Evolutionary conservation across 2,888 invertebrate genomes (phyloP).

Genomic region (Perithous albicinctus): DNA sequence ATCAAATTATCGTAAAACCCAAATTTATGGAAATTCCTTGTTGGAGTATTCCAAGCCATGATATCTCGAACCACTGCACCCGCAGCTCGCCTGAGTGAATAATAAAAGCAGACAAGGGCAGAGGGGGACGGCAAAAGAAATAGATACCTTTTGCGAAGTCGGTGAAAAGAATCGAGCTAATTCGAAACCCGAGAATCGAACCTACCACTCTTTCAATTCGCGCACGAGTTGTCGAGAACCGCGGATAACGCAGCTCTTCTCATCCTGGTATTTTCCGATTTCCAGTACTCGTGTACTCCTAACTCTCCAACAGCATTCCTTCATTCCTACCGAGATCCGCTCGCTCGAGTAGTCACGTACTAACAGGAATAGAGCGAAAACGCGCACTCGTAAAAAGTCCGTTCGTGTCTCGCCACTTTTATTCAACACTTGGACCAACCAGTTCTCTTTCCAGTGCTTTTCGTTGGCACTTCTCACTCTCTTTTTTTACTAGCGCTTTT

Average conservation of each 20-base stretch:
- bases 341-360: slow-evolving; percentile 37
- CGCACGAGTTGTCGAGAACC: slow-evolving; percentile 48
- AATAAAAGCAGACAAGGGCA: not conserved
- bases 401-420: slow-evolving; percentile 11
- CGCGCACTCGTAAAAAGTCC: not conserved
- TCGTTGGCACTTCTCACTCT: not conserved
- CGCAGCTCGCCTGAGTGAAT: not conserved
- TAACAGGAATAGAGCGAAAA: not conserved
- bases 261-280: slow-evolving; percentile 19
- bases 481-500: slow-evolving; percentile 14
- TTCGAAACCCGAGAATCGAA: slow-evolving; percentile 22
- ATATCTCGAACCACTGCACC: not conserved
- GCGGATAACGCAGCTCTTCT: slow-evolving; percentile 12
- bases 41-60: not conserved
- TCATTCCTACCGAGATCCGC: not conserved
- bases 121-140: not conserved
- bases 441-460: slow-evolving; percentile 1
- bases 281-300: slow-evolving; percentile 29
- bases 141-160: slow-evolving; percentile 4
- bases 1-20: not conserved
- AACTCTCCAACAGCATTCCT: slow-evolving; percentile 16
- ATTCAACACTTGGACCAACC: slow-evolving; percentile 7
- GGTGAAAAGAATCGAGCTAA: slow-evolving; percentile 41
- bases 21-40: not conserved
- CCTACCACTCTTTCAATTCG: slow-evolving; percentile 30